Evolutionary conservation across 2,888 invertebrate species (phyloP), one percentile per base, ranked within the genome.

Genomic region (Eilema caniola): DNA sequence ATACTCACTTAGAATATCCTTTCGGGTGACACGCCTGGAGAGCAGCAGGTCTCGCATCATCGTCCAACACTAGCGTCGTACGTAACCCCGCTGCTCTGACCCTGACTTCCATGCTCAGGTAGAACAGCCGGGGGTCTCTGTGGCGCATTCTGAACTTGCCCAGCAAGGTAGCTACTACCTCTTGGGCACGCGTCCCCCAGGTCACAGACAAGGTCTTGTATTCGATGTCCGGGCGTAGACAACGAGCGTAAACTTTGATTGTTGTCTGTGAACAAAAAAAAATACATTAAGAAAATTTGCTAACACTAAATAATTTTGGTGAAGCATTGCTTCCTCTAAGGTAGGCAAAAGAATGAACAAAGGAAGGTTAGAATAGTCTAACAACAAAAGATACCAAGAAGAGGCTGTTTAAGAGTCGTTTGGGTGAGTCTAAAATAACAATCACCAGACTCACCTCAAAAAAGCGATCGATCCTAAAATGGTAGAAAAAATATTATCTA

Each of bases 191-290:
- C 20, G 98, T 98, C 85, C 98, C 97, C 96, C 97, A 98, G 66
- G 98, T 98, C 82, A 99, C 98, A 79, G 98, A 97, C 72, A 99
- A 95, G 0, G 99, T 99, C 93, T 99, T 99, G 96, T 99, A 99
- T 92, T 99, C 99, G 90, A 99, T 98, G 94, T 99, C 99, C 33
- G 98, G 97, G 71, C 98, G 97, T 71, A 99, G 96, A 86, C 98
- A 98, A 84, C 97, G 97, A 28, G 99, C 98, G 93, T 97, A 98
- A 63, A 99, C 98, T 94, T 98, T 98, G 78, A 99, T 98, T 61
- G 98, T 98, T 57, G 98, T 98, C 98, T 98, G 97, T 73, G 73
- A 80, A 86, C 74, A 84, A 83, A 62, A 67, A 67, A 62, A 73
- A 7, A 24, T 56, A 62, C 0, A 41, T 69, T 37, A 65, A 60